Base-by-base conservation (phyloP, 1,140 invertebrate genomes). In the Papilio helenus region DNA sequence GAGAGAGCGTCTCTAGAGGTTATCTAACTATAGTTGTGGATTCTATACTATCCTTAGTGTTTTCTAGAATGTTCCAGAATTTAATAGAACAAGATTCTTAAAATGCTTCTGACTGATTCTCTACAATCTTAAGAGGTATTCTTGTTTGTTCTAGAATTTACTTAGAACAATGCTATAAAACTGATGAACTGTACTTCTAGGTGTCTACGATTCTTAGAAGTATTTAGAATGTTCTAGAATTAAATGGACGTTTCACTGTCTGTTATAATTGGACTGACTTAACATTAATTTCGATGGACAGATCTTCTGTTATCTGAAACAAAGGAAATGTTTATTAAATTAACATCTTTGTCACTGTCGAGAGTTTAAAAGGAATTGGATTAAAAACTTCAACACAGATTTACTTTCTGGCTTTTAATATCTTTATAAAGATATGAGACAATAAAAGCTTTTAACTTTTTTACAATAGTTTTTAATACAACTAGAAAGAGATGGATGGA, bases 1-100 rank as follows among this genome's bases (percentile, higher is more conserved):
- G 85, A 82, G 79, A 74, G 74, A 58, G 58, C 26, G 74, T 81
- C 68, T 29, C 14, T 26, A 65, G 20, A 26, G 23, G 58, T 65
- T 51, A 51, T 51, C 49, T 49, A 5, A 18, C 46, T 51, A 18
- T 18, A 51, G 3, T 51, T 51, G 16, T 18, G 18, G 51, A 55
- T n/a, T 55, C 18, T 55, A n/a, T 8, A 55, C n/a, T 49, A 16
- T 55, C 51, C 2, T 55, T n/a, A 55, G 18, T n/a, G 20, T 18
- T 55, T 16, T 55, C 7, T 8, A 55, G 51, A 3, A 55, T 55
- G 4, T 55, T 55, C n/a, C 2, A 55, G 51, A 55, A 55, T 55
- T 55, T 55, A 18, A 18, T 55, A 55, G 51, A 51, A 46, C 14
- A 46, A 46, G 10, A 46, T 46, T 16, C 4, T 39, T 39, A 7